Conservation (phyloP, 2,797 vertebrate species). For the Halcyon chelicuti region DNA sequence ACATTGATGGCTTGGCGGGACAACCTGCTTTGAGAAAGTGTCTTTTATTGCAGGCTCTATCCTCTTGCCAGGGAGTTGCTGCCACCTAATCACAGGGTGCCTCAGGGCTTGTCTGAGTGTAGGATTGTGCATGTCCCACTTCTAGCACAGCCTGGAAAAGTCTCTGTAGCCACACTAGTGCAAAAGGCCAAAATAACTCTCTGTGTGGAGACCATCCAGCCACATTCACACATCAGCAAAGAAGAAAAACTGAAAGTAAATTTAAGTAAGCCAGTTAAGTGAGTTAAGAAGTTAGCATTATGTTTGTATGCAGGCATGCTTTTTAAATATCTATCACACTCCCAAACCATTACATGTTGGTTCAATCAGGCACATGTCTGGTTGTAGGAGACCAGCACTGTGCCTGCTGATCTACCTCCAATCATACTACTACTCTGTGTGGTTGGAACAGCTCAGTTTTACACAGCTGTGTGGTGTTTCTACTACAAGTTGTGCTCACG, state of each 20-base stretch:
- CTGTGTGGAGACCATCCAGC: background rate
- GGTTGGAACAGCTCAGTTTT: background rate
- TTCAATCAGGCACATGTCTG: background rate
- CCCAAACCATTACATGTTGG: background rate
- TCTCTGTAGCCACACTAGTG: background rate
- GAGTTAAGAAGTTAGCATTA: background rate
- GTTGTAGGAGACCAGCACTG: background rate
- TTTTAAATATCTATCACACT: background rate
- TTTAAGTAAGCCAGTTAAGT: background rate
- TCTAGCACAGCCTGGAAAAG: background rate
- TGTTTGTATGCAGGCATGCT: background rate
- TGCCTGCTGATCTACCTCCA: background rate
- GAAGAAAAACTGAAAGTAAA: background rate
- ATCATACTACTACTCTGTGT: background rate
- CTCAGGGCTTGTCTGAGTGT: background rate
- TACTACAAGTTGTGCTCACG: background rate
- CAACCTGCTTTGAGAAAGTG: background rate
- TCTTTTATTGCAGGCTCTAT: background rate
- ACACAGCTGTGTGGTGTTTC: background rate
- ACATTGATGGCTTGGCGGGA: accelerated
- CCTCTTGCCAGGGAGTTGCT: background rate
- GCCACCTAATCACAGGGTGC: background rate
- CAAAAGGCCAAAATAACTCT: background rate
- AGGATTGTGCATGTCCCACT: background rate
- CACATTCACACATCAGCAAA: background rate